These are phyloP conservation scores for Diarsia mendica DNA, from an alignment of 2,888 invertebrate genomes.

Conservation along the genomic window DNA sequence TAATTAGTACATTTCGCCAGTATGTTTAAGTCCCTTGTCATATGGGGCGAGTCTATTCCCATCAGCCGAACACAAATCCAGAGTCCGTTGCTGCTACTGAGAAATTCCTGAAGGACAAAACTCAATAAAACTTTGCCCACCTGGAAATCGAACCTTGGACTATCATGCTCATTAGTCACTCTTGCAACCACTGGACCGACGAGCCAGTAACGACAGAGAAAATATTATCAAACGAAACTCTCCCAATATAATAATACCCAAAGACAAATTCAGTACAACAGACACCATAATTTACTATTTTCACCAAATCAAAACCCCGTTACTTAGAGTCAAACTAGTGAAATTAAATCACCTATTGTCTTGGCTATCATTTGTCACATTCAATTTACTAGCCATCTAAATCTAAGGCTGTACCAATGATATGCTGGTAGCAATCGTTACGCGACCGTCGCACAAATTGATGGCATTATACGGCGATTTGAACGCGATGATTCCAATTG, in stretches of 20 bases:
- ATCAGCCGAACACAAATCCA: no score
- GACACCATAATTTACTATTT: constrained; percentile 30
- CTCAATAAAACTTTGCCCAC: neutral
- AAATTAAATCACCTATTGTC: constrained; percentile 52
- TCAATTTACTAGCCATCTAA: constrained; percentile 55
- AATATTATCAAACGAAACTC: neutral
- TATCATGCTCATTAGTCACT: no score
- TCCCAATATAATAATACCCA: neutral
- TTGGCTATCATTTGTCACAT: constrained; percentile 55
- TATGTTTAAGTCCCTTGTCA: no score
- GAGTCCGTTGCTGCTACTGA: no score
- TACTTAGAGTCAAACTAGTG: constrained; percentile 13
- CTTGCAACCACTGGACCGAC: neutral
- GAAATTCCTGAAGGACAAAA: no score
- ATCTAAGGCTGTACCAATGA: constrained; percentile 49
- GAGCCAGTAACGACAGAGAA: neutral
- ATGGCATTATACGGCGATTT: constrained; percentile 78
- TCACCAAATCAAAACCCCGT: constrained; percentile 24
- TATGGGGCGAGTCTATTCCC: no score
- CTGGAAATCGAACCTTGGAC: neutral
- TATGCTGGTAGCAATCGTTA: constrained; percentile 42
- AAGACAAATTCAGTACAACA: neutral
- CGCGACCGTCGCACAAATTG: constrained; percentile 63
- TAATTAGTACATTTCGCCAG: no score
- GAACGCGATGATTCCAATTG: constrained; percentile 65